A percentile compares a stretch with the other conserved stretches of the same genome.
Conservation (phyloP, 2,113 vertebrate genomes). For the Parus major region DNA sequence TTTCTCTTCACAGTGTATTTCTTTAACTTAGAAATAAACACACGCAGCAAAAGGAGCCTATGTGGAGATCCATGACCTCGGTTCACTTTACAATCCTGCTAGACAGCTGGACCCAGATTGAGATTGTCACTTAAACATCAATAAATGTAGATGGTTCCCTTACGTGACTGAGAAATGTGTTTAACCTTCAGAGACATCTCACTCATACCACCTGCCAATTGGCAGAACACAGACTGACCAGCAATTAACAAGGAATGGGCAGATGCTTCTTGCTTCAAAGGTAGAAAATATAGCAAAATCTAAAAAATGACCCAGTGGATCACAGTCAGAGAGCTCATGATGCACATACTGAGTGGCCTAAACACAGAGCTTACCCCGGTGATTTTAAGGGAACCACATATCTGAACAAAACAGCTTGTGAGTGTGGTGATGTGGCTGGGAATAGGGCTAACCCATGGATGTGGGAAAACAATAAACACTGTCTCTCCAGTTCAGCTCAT, state of each 20-base stretch:
- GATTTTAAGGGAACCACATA: neutral
- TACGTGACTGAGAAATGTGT: neutral
- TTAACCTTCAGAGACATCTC: neutral
- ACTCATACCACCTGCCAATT: neutral
- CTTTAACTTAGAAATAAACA: neutral
- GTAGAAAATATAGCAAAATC: neutral
- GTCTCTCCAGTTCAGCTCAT: neutral
- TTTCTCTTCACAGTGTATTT: neutral
- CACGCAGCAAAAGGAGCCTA: neutral
- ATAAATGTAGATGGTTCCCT: neutral
- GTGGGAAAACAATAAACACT: neutral
- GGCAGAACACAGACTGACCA: constrained; percentile 14
- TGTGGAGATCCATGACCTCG: neutral
- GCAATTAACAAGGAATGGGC: constrained; percentile 19
- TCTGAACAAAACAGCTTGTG: neutral
- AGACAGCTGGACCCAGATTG: neutral
- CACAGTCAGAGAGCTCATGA: neutral
- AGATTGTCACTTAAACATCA: constrained; percentile 20
- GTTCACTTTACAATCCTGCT: neutral
- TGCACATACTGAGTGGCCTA: neutral
- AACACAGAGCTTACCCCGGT: neutral
- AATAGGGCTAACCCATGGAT: neutral
- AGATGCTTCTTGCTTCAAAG: constrained; percentile 25
- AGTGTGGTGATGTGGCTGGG: neutral
- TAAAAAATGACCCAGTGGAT: neutral